Conservation (phyloP, 2,888 invertebrate genomes). For the Drosophila aldrichi region DNA sequence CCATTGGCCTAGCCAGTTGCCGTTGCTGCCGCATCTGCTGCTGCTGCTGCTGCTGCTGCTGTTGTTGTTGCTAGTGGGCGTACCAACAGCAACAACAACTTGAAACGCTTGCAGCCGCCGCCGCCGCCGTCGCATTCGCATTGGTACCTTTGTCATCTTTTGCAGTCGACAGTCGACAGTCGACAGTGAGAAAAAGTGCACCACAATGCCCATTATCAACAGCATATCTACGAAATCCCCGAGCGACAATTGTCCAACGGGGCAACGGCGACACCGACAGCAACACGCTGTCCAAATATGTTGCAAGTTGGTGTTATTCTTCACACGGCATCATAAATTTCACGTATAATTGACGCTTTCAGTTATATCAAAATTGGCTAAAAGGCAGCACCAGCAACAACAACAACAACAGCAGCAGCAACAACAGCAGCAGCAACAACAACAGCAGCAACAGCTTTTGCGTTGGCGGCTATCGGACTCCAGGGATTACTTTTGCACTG, state of each 20-base stretch:
- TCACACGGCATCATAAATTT: constrained; percentile 84
- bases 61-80: constrained; percentile 46
- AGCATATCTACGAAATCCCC: constrained; percentile 68
- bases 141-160: constrained; percentile 75
- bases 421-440: constrained; percentile 26
- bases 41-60: constrained; percentile 13
- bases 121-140: constrained; percentile 24
- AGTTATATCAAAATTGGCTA: constrained; percentile 83
- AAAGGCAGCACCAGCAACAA: constrained; percentile 52
- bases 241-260: constrained; percentile 68
- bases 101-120: constrained; percentile 54
- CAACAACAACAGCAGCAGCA: constrained; percentile 35
- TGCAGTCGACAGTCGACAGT: constrained; percentile 21
- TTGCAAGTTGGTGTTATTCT: constrained; percentile 83
- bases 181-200: constrained; percentile 64
- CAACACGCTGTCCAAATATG: constrained; percentile 75
- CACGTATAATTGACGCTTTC: constrained; percentile 84
- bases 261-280: constrained; percentile 22
- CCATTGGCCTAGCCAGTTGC: constrained; percentile 41
- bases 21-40: constrained; percentile 11
- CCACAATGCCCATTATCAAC: constrained; percentile 78
- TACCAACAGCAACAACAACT: constrained; percentile 33
- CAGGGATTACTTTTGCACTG: constrained; percentile 62
- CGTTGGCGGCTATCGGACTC: constrained; percentile 73
- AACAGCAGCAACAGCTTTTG: constrained; percentile 50